phyloP scores from a whole-genome alignment of 2,888 invertebrate species.

The Morpho deidamia region DNA sequence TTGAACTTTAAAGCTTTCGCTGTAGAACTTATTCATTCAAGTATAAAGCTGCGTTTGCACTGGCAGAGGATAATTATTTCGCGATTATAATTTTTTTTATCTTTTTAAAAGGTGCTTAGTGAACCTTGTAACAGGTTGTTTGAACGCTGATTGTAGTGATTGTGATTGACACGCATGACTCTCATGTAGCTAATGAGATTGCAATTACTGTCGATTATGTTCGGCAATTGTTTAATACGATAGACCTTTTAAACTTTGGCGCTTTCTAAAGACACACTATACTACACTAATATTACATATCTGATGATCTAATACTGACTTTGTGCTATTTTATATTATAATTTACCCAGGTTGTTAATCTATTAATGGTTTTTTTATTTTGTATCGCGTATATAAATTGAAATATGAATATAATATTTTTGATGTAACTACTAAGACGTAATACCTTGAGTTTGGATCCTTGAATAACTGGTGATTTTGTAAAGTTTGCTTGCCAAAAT shows the following conservation, averaged over 20 bases:
- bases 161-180: conserved; percentile 65
- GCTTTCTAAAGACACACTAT: not conserved
- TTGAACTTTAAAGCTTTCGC: conserved; percentile 2
- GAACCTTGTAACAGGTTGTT: conserved; percentile 55
- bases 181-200: conserved; percentile 54
- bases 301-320: not conserved
- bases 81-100: not conserved
- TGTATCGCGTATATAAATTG: no score
- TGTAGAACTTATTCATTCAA: conserved; percentile 13
- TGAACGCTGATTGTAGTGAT: conserved; percentile 35
- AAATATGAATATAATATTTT: no score
- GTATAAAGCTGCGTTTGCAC: conserved; percentile 20
- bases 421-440: no score
- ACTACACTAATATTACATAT: not conserved
- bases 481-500: no score
- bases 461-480: no score
- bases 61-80: conserved; percentile 1
- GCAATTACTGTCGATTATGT: conserved; percentile 46
- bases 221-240: conserved; percentile 21
- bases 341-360: not conserved
- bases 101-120: conserved; percentile 5
- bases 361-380: no score
- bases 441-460: no score
- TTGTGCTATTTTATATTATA: not conserved
- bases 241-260: conserved; percentile 6